Percentiles rank a stretch among this genome's conserved stretches.
Evolutionary conservation across 2,113 vertebrate genomes (phyloP).

Genomic region (Eurystomus gularis): DNA sequence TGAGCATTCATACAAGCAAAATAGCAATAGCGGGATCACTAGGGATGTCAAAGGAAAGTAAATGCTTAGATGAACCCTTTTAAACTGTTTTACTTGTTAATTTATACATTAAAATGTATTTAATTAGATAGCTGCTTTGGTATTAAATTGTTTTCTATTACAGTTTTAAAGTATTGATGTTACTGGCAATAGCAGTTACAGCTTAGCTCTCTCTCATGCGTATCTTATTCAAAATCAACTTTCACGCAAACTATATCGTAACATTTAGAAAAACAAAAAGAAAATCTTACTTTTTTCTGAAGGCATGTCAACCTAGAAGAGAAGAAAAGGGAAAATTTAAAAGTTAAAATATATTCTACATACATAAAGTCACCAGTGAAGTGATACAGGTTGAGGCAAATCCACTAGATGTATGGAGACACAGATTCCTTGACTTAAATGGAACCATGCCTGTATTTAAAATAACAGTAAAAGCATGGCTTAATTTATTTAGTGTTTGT

Average conservation of each 20-base stretch:
- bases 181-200: conserved; percentile 71
- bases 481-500: not conserved
- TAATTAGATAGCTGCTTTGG: conserved; percentile 58
- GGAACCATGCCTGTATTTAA: not conserved
- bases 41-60: conserved; percentile 75
- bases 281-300: conserved; percentile 94
- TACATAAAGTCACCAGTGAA: not conserved
- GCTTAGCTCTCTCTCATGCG: conserved; percentile 71
- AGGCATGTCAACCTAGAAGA: conserved; percentile 85
- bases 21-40: conserved; percentile 83
- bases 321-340: conserved; percentile 62
- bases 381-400: not conserved
- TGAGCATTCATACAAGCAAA: conserved; percentile 71
- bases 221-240: conserved; percentile 62
- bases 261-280: not conserved
- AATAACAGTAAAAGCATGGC: not conserved
- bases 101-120: conserved; percentile 36
- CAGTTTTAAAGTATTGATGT: conserved; percentile 33
- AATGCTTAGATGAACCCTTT: conserved; percentile 75
- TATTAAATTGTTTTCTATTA: conserved; percentile 49
- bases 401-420: not conserved
- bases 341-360: not conserved
- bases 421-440: not conserved
- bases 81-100: conserved; percentile 58
- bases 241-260: conserved; percentile 41